A percentile compares a stretch with the other conserved stretches of the same genome.
These are phyloP conservation scores for Hydrotaea diabolus DNA, from an alignment of 2,888 invertebrate genomes.

Conservation along the genomic window DNA sequence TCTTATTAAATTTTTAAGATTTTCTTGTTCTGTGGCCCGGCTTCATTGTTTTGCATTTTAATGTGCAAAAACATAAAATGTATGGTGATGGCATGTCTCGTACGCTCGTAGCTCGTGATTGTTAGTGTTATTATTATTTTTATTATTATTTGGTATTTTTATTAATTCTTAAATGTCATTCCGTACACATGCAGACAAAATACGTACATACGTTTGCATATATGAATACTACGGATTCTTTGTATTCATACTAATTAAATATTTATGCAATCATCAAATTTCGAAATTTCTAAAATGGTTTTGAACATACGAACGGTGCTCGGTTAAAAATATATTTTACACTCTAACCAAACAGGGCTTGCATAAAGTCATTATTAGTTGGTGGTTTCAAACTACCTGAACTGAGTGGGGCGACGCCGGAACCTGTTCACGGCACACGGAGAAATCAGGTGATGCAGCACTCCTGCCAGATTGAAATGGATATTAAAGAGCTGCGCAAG, in stretches of 20 bases:
- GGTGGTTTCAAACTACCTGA: no score
- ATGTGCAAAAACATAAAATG: slow-evolving; percentile 24
- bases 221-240: neutral
- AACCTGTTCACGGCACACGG: no score
- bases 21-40: slow-evolving; percentile 9
- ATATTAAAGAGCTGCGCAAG: no score
- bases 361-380: no score
- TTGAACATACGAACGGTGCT: no score
- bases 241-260: slow-evolving; percentile 1
- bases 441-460: no score
- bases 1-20: slow-evolving; percentile 28
- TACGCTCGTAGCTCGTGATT: neutral
- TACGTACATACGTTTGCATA: neutral
- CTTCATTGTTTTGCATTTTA: slow-evolving; percentile 13
- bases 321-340: no score
- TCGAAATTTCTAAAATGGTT: neutral
- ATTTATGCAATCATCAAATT: neutral
- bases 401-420: no score
- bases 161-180: slow-evolving; percentile 26
- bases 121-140: neutral
- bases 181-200: no score
- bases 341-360: no score
- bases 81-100: slow-evolving; percentile 14
- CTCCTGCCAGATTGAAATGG: no score
- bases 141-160: neutral